phyloP scores from a whole-genome alignment of 2,888 invertebrate species.

The Scotopteryx bipunctaria region DNA sequence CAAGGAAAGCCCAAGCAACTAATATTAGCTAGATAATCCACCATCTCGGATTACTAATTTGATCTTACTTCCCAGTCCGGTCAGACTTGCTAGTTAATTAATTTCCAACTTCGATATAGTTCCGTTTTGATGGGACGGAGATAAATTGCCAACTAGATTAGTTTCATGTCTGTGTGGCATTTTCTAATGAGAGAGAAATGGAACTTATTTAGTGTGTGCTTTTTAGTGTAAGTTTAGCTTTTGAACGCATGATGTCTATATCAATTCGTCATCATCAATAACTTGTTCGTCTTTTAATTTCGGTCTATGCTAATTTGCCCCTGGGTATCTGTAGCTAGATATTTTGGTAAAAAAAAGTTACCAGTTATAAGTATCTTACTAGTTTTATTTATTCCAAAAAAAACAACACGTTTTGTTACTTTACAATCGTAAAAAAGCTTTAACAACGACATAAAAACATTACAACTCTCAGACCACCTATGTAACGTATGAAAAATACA shows the following conservation, averaged over 20 bases:
- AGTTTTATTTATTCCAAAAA: background rate
- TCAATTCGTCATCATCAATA: conserved; percentile 11
- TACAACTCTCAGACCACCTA: conserved; percentile 45
- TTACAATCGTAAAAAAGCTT: conserved; percentile 1
- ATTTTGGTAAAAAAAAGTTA: too few relatives aligned
- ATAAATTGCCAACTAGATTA: conserved; percentile 49
- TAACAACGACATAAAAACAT: conserved; percentile 26
- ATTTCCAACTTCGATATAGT: conserved; percentile 59
- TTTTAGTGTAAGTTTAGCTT: conserved; percentile 1
- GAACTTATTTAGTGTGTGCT: conserved; percentile 2
- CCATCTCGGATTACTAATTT: conserved; percentile 18
- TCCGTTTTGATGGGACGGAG: conserved; percentile 59
- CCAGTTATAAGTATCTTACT: too few relatives aligned
- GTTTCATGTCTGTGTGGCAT: conserved; percentile 35
- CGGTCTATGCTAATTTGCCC: background rate
- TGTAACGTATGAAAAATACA: conserved; percentile 69
- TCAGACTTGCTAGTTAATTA: conserved; percentile 64
- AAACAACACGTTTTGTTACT: conserved; percentile 2
- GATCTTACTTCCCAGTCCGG: conserved; percentile 29
- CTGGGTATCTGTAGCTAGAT: too few relatives aligned
- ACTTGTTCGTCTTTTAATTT: background rate
- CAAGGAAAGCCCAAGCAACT: too few relatives aligned
- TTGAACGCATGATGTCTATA: background rate
- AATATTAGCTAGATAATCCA: background rate
- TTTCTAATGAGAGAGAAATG: conserved; percentile 31